A percentile compares a stretch with the other conserved stretches of the same genome.
phyloP scores from a whole-genome alignment of 2,888 invertebrate genomes.

The Rhabditoides inermis region DNA sequence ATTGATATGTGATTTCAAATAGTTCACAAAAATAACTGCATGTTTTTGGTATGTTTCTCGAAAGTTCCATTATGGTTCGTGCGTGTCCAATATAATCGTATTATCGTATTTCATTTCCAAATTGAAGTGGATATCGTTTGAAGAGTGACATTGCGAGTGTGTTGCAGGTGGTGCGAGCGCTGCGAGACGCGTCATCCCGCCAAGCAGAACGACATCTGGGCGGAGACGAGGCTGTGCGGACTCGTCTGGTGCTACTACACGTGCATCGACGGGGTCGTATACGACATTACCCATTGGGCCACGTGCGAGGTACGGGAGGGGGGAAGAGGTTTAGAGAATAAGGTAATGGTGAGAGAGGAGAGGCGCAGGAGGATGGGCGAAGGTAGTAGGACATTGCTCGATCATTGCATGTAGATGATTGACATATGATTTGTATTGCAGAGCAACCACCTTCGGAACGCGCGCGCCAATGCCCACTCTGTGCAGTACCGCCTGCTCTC shows the following conservation, averaged over 20 bases:
- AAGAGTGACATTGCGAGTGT: too few species aligned
- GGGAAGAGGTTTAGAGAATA: slow-evolving; percentile 6
- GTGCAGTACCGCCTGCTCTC: slow-evolving; percentile 79
- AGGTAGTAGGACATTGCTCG: too few species aligned
- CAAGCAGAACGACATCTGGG: slow-evolving; percentile 63
- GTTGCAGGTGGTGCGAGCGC: slow-evolving; percentile 70
- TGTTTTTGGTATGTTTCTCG: too few species aligned
- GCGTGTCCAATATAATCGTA: too few species aligned
- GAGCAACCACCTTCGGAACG: too few species aligned
- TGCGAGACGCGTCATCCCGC: slow-evolving; percentile 80
- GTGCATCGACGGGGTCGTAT: slow-evolving; percentile 88
- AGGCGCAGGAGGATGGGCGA: neutral
- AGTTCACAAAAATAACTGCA: too few species aligned
- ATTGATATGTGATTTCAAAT: too few species aligned
- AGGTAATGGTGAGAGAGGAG: neutral
- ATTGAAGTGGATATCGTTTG: too few species aligned
- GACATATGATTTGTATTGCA: too few species aligned
- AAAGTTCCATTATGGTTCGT: too few species aligned
- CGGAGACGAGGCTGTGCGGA: slow-evolving; percentile 76
- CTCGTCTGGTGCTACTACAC: slow-evolving; percentile 88
- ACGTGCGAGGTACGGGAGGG: slow-evolving; percentile 82
- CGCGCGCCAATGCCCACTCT: slow-evolving; percentile 80
- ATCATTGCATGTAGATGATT: too few species aligned
- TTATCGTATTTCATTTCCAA: too few species aligned
- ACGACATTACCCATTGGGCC: slow-evolving; percentile 94